Conservation (phyloP, 2,888 invertebrate genomes). For the Ceraclea dissimilis region DNA sequence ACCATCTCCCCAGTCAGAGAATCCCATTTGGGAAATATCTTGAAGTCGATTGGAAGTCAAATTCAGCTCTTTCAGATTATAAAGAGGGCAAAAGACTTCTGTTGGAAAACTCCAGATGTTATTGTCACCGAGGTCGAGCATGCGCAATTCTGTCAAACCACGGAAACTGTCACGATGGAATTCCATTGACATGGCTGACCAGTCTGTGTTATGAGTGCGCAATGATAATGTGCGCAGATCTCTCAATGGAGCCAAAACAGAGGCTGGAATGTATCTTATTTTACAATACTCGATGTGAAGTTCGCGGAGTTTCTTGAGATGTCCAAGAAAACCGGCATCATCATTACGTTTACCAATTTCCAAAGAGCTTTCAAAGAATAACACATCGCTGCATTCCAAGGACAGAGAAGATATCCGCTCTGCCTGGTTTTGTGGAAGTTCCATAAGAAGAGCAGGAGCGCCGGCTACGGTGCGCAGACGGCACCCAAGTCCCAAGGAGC, state of each 20-base stretch:
- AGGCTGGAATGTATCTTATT: conserved; percentile 64
- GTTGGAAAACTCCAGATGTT: conserved; percentile 69
- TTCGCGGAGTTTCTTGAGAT: conserved; percentile 58
- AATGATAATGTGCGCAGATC: conserved; percentile 60
- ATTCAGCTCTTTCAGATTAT: conserved; percentile 61
- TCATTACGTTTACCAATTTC: conserved; percentile 47
- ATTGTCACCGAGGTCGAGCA: conserved; percentile 65
- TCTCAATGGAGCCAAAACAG: conserved; percentile 58
- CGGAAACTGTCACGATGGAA: conserved; percentile 64
- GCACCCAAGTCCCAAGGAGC: conserved; percentile 51
- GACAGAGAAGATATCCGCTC: conserved; percentile 61
- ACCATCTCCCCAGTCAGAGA: conserved; percentile 65
- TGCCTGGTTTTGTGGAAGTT: conserved; percentile 55
- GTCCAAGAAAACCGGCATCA: conserved; percentile 51
- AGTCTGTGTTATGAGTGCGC: conserved; percentile 70
- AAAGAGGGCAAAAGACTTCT: conserved; percentile 65
- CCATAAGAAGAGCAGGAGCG: conserved; percentile 55
- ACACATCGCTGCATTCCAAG: conserved; percentile 63
- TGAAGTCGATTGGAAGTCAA: conserved; percentile 70
- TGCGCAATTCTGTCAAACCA: conserved; percentile 58
- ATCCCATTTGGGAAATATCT: conserved; percentile 67
- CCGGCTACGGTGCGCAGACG: conserved; percentile 59
- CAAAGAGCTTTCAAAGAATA: conserved; percentile 64
- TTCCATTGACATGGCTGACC: conserved; percentile 73
- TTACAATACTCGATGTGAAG: conserved; percentile 70